Conservation (phyloP, 2,113 vertebrate genomes). For the Rutilus rutilus region DNA sequence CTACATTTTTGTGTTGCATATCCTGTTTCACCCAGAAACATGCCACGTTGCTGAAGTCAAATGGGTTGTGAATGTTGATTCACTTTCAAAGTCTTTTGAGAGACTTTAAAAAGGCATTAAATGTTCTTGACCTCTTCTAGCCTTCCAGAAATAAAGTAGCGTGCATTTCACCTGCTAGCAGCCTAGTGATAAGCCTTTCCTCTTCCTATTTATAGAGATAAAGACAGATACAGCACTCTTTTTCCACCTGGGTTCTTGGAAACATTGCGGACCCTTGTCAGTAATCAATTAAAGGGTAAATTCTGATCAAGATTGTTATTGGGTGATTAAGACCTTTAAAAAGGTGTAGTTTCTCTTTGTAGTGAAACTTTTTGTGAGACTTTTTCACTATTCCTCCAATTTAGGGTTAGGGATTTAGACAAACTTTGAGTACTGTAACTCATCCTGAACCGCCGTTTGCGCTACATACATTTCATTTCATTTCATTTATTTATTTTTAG, state of each 20-base stretch:
- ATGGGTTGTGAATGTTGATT: not conserved
- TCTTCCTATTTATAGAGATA: not conserved
- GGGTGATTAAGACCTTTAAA: not conserved
- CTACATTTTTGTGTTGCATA: slow-evolving; percentile 14
- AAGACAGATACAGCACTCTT: not conserved
- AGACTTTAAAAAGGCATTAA: slow-evolving; percentile 8
- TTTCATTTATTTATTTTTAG: too few relatives aligned
- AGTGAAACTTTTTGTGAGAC: not conserved
- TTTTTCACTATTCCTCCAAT: not conserved
- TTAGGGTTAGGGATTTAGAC: not conserved
- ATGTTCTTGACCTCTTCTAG: not conserved
- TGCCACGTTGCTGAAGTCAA: not conserved
- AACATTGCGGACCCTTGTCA: slow-evolving; percentile 63
- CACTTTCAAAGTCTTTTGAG: not conserved
- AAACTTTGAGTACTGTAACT: not conserved
- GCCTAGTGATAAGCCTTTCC: not conserved
- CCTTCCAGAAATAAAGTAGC: slow-evolving; percentile 10
- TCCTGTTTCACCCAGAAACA: slow-evolving; percentile 9
- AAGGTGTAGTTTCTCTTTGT: not conserved
- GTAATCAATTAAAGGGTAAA: slow-evolving; percentile 62
- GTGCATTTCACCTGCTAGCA: slow-evolving; percentile 14
- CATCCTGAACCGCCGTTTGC: not conserved
- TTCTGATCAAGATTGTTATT: not conserved
- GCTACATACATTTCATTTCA: too few relatives aligned
- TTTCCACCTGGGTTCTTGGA: not conserved